Conservation (phyloP, 2,888 invertebrate species). For the Cephus spinipes region DNA sequence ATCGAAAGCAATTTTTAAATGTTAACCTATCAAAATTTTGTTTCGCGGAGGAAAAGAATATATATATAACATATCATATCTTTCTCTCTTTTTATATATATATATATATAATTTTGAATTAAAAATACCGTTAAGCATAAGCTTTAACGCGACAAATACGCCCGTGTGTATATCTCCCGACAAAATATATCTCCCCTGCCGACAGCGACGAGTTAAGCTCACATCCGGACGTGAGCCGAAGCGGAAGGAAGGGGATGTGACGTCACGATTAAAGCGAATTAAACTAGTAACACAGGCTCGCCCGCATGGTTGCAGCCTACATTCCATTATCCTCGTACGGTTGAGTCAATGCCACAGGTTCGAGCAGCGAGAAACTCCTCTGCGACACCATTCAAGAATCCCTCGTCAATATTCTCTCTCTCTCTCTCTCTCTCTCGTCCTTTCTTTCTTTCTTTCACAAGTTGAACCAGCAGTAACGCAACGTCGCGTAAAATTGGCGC, state of each 20-base stretch:
- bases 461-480: neutral
- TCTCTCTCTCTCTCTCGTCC: neutral
- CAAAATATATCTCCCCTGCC: constrained; percentile 20
- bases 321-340: constrained; percentile 20
- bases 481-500: neutral
- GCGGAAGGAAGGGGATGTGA: constrained; percentile 64
- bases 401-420: neutral
- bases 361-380: constrained; percentile 6
- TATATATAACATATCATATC: no score
- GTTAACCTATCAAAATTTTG: neutral
- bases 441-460: neutral
- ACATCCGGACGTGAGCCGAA: constrained; percentile 61
- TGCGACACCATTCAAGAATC: neutral
- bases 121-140: neutral
- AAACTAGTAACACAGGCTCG: constrained; percentile 43
- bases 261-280: constrained; percentile 64
- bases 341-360: constrained; percentile 39
- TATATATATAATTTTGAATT: no score
- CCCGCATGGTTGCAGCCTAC: constrained; percentile 32
- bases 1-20: neutral
- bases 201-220: constrained; percentile 53
- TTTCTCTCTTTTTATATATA: no score
- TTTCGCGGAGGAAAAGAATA: neutral
- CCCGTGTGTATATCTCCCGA: constrained; percentile 17
- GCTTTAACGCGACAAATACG: neutral